A percentile compares a stretch with the other conserved stretches of the same genome.
These are phyloP conservation scores for Alouatta palliata DNA, from an alignment of 2,113 vertebrate genomes.

Conservation along the genomic window DNA sequence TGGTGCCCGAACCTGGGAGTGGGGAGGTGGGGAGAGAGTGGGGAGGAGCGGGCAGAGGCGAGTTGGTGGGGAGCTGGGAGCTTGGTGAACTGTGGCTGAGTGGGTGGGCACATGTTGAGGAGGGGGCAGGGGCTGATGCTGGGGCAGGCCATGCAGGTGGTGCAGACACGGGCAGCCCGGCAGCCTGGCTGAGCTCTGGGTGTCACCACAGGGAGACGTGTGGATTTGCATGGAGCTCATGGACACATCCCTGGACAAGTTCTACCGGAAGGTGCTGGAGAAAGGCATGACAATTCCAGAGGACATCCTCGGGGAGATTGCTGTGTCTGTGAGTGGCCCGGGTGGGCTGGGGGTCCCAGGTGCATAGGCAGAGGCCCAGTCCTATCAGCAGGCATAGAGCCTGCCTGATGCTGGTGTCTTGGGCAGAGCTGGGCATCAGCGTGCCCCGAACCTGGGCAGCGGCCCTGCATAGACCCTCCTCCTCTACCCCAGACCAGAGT, in stretches of 20 bases:
- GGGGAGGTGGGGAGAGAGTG: neutral
- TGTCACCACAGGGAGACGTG: constrained; percentile 82
- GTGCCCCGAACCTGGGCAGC: neutral
- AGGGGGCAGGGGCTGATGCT: neutral
- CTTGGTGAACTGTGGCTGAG: neutral
- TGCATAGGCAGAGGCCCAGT: neutral
- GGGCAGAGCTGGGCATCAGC: neutral
- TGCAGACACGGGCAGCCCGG: neutral
- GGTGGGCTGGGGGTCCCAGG: too few species aligned
- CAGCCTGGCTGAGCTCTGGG: neutral
- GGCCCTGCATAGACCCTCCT: neutral
- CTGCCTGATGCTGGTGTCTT: neutral
- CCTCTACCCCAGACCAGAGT: neutral
- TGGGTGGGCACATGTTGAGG: neutral
- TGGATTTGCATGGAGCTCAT: constrained; percentile 92
- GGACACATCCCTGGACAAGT: constrained; percentile 89
- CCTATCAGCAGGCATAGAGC: neutral
- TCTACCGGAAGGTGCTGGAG: constrained; percentile 89
- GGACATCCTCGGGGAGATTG: constrained; percentile 88
- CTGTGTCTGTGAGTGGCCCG: constrained; percentile 86
- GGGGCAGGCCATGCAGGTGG: neutral
- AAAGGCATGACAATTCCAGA: constrained; percentile 87
- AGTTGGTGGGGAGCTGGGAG: neutral
- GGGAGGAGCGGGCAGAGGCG: neutral
- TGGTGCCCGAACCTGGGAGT: neutral